phyloP scores from a whole-genome alignment of 2,888 invertebrate species.

The Acutogordius australiensis region DNA sequence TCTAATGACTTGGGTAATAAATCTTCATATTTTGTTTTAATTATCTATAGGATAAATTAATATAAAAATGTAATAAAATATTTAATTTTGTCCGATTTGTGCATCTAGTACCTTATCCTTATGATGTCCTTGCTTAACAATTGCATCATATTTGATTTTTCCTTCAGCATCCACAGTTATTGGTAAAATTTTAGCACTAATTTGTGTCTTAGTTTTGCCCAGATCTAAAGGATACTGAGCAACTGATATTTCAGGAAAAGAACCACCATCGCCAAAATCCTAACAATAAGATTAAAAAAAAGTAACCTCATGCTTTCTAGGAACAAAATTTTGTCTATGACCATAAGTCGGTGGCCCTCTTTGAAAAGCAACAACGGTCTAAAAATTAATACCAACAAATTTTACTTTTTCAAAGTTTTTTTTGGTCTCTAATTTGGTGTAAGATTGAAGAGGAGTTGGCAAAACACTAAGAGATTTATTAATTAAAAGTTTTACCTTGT shows the following conservation, averaged over 20 bases:
- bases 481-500: not conserved
- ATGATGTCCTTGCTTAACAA: conserved; percentile 68
- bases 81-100: not conserved
- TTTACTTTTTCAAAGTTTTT: not conserved
- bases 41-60: too few relatives aligned
- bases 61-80: too few relatives aligned
- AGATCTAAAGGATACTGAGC: conserved; percentile 79
- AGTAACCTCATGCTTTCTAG: not conserved
- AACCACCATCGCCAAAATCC: conserved; percentile 67
- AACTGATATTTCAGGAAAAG: conserved; percentile 82
- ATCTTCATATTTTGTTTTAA: conserved; percentile 72
- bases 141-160: conserved; percentile 72
- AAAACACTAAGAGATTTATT: not conserved
- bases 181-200: not conserved
- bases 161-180: conserved; percentile 47
- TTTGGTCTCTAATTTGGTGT: not conserved
- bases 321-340: not conserved
- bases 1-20: conserved; percentile 62
- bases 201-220: conserved; percentile 42
- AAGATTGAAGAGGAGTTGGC: not conserved
- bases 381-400: not conserved
- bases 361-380: not conserved
- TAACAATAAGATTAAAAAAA: conserved; percentile 18
- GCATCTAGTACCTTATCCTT: conserved; percentile 48
- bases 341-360: not conserved